A percentile compares a stretch with the other conserved stretches of the same genome.
Evolutionary conservation across 2,888 invertebrate species (phyloP).

Genomic region (Blomia tropicalis): DNA sequence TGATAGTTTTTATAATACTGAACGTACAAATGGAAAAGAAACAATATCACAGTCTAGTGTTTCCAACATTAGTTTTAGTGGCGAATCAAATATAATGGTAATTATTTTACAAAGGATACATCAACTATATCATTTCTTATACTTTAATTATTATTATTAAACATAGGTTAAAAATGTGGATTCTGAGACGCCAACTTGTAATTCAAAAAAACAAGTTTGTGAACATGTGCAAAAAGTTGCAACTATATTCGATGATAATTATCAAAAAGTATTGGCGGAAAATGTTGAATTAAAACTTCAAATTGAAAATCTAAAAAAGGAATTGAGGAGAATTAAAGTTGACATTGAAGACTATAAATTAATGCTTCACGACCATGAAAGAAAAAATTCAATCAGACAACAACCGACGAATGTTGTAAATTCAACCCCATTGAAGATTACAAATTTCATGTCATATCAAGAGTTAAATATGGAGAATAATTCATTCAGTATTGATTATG

Average conservation of each 20-base stretch:
- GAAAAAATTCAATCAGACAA: background rate
- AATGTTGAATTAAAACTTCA: background rate
- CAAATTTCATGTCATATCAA: constrained; percentile 8
- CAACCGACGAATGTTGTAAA: background rate
- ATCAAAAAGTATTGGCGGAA: background rate
- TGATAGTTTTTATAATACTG: background rate
- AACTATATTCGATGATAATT: background rate
- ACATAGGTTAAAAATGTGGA: no score
- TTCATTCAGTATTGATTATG: background rate
- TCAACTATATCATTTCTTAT: background rate
- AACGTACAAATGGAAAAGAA: background rate
- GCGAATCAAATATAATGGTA: background rate
- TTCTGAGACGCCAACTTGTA: no score
- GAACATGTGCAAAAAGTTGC: background rate
- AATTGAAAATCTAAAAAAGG: background rate
- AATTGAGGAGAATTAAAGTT: background rate
- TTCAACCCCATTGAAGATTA: background rate
- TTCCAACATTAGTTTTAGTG: background rate
- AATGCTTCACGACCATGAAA: background rate
- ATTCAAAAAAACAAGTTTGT: no score
- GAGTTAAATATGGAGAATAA: background rate
- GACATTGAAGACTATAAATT: background rate
- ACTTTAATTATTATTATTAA: background rate
- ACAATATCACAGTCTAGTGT: background rate
- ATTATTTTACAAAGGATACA: background rate